These are phyloP conservation scores for Lepidurus packardi DNA, from an alignment of 1,140 invertebrate genomes.

Conservation along the genomic window DNA sequence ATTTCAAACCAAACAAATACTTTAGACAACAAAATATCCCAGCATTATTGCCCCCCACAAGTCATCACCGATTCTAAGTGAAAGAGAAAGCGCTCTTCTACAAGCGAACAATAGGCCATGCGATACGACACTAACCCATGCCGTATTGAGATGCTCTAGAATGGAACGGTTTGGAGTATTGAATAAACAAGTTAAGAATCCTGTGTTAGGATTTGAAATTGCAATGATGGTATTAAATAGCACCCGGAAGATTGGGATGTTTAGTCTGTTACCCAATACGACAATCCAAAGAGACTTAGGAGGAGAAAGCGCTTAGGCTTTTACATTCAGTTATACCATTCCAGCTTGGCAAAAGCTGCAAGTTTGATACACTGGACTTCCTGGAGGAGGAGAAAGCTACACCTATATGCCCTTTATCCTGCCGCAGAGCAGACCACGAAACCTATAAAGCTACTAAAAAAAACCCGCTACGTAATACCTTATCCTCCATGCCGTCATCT, in stretches of 20 bases:
- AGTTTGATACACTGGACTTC: constrained; percentile 18
- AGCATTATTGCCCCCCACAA: neutral
- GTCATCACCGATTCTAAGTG: neutral
- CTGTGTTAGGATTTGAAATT: too few relatives aligned
- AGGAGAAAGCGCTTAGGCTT: neutral
- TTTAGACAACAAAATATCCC: neutral
- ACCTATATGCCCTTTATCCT: neutral
- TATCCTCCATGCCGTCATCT: too few relatives aligned
- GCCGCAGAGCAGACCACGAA: neutral
- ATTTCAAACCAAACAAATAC: neutral
- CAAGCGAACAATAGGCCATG: neutral
- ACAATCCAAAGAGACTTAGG: neutral
- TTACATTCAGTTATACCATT: neutral
- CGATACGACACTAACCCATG: too few relatives aligned
- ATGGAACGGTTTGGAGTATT: too few relatives aligned
- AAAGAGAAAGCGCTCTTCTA: neutral
- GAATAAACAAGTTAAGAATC: too few relatives aligned
- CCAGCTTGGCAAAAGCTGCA: neutral
- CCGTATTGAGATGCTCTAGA: too few relatives aligned
- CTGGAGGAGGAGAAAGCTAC: constrained; percentile 2
- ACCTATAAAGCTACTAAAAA: neutral
- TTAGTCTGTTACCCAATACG: neutral
- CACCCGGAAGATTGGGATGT: too few relatives aligned
- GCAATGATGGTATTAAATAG: too few relatives aligned
- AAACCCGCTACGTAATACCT: neutral